Base-by-base conservation (phyloP, 2,888 invertebrate genomes). In the Enchytraeus crypticus region DNA sequence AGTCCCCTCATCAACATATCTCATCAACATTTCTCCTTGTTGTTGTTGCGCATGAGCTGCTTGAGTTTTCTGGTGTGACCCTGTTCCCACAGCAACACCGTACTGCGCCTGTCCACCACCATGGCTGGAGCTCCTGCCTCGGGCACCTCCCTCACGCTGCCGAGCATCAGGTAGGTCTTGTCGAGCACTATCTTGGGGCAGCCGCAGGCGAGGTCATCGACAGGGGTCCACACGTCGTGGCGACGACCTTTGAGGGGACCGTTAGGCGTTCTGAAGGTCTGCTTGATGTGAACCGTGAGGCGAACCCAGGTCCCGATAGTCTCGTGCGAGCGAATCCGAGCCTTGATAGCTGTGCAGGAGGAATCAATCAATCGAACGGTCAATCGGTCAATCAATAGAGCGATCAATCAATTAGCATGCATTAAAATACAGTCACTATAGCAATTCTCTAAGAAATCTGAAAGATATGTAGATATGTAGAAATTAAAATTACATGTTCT, bases 141-240 rank as follows among this genome's bases (percentile, higher is more conserved):
- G 8, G 38, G 38, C 11, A 38, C 18, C 38, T 8, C 38, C 38
- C 38, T 18, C 18, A 14, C 18, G 11, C 8, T 38, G 11, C 38
- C 38, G 11, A 38, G 18, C 38, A 54, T 21, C 38, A 54, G 27
- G 38, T 54, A 54, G 55, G 55, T 54, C 38, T 54, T 54, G 55
- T 54, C 34, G 21, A 54, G 55, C 27, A 23, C 55, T 2, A 54
- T 27, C 26, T 51, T 53, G 30, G 58, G 61, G 32, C 61, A 61
- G 47, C 32, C 51, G 54, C 61, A 61, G 27, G 33, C 53, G 32
- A 53, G 51, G 21, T 57, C 43, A 11, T 14, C 51, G 27, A 11
- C 45, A n/a, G 51, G 43, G 11, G 57, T 32, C 46, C 51, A 53
- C n/a, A 61, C 32, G 30, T 49, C n/a, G 8, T 38, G 11, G 8